phyloP scores from a whole-genome alignment of 2,888 invertebrate species.

The Anagyrus pseudococci region DNA sequence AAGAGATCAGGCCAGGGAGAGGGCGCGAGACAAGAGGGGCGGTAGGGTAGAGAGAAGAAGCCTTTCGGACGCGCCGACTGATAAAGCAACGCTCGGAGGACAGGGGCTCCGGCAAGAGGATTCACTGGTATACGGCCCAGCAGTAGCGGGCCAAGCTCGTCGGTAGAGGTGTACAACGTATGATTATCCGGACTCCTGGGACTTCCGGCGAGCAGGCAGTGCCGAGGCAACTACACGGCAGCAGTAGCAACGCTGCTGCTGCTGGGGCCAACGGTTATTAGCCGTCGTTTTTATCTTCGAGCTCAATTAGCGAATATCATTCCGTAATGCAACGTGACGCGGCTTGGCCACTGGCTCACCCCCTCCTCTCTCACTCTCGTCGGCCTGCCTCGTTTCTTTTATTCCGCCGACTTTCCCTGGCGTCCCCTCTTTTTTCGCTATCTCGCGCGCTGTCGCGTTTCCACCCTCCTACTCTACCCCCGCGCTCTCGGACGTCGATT shows the following conservation, averaged over 20 bases:
- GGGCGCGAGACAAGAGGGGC: conserved; percentile 17
- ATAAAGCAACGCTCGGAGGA: conserved; percentile 36
- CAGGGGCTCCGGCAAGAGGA: conserved; percentile 1
- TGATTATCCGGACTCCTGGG: conserved; percentile 55
- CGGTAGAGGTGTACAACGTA: conserved; percentile 46
- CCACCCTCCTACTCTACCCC: too few species aligned
- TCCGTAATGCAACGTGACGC: conserved; percentile 60
- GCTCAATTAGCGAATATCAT: conserved; percentile 62
- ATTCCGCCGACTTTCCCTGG: not conserved
- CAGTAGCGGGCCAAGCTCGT: not conserved
- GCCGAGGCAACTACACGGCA: not conserved
- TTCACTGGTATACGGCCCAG: not conserved
- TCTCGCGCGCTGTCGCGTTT: not conserved
- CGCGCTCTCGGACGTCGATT: too few species aligned
- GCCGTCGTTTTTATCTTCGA: conserved; percentile 59
- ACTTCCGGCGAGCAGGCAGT: conserved; percentile 38
- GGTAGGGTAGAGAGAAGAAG: conserved; percentile 17
- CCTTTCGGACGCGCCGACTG: conserved; percentile 28
- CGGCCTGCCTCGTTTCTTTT: conserved; percentile 19
- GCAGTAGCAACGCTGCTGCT: too few species aligned
- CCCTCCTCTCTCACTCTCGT: conserved; percentile 14
- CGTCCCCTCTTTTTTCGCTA: not conserved
- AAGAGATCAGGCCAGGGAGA: conserved; percentile 8
- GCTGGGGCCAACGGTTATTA: conserved; percentile 56
- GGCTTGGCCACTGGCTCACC: conserved; percentile 40